These are phyloP conservation scores for Motacilla alba DNA, from an alignment of 2,113 vertebrate genomes.

Conservation along the genomic window DNA sequence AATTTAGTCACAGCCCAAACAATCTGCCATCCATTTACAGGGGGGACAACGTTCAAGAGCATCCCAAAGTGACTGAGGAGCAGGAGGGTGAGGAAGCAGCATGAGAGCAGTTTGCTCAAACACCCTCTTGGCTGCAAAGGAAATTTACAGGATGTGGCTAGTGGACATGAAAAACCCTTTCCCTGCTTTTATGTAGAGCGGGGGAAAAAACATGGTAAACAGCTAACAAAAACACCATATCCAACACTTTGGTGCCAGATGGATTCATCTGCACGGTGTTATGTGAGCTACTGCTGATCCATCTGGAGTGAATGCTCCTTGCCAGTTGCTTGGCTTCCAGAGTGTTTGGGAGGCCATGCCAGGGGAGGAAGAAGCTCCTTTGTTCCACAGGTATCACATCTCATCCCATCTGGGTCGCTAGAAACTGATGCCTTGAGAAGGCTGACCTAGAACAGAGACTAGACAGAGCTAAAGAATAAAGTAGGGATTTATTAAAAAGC, in stretches of 20 bases:
- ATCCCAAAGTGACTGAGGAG: neutral
- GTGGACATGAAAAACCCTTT: neutral
- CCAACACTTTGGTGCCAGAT: neutral
- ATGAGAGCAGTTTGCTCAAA: neutral
- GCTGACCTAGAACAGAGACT: neutral
- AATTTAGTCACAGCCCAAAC: neutral
- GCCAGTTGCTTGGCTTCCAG: neutral
- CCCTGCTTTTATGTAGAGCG: neutral
- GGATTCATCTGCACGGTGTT: neutral
- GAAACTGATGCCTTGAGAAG: neutral
- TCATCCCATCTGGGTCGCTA: neutral
- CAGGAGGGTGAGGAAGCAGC: neutral
- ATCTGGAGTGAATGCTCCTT: neutral
- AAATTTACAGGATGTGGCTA: neutral
- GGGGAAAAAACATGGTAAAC: neutral
- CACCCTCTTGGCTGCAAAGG: neutral
- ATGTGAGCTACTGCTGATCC: neutral
- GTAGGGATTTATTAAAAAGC: neutral
- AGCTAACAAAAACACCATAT: neutral
- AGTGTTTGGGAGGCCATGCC: neutral
- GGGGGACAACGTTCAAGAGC: neutral
- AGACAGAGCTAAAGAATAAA: neutral
- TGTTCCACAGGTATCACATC: neutral
- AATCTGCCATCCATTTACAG: slow-evolving; percentile 6
- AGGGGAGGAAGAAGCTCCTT: neutral